These are phyloP conservation scores for Botia almorhae DNA, from an alignment of 2,797 vertebrate genomes.

Conservation along the genomic window DNA sequence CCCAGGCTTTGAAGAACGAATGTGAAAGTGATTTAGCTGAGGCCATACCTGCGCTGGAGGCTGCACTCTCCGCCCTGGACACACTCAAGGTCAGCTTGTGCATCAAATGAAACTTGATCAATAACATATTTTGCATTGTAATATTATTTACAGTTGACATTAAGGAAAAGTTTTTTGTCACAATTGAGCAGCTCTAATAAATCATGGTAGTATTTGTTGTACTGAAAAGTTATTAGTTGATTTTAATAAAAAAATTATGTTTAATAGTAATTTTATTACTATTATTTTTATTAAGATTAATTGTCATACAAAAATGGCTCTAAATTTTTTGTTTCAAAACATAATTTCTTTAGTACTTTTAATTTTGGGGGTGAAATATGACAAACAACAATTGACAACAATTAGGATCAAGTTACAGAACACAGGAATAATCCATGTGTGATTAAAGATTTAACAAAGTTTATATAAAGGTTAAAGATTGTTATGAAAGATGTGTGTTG, in stretches of 20 bases:
- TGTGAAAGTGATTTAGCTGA: slow-evolving; percentile 93
- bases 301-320: no score
- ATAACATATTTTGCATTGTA: not conserved
- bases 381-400: not conserved
- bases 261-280: no score
- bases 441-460: not conserved
- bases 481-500: slow-evolving; percentile 13
- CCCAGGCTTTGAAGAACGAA: slow-evolving; percentile 90
- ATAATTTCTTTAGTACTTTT: no score
- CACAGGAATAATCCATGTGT: not conserved
- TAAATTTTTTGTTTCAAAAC: no score
- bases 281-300: no score
- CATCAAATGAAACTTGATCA: slow-evolving; percentile 32
- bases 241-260: no score
- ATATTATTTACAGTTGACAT: not conserved
- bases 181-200: no score
- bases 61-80: slow-evolving; percentile 87
- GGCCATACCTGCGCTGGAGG: slow-evolving; percentile 89
- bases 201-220: no score
- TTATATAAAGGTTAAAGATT: not conserved
- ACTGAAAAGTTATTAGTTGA: no score
- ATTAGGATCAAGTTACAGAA: not conserved
- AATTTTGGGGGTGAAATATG: not conserved
- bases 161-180: not conserved
- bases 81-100: slow-evolving; percentile 85